Percentiles rank a stretch among this genome's conserved stretches.
phyloP scores from a whole-genome alignment of 2,888 invertebrate species.

The Drosophila neotestacea region DNA sequence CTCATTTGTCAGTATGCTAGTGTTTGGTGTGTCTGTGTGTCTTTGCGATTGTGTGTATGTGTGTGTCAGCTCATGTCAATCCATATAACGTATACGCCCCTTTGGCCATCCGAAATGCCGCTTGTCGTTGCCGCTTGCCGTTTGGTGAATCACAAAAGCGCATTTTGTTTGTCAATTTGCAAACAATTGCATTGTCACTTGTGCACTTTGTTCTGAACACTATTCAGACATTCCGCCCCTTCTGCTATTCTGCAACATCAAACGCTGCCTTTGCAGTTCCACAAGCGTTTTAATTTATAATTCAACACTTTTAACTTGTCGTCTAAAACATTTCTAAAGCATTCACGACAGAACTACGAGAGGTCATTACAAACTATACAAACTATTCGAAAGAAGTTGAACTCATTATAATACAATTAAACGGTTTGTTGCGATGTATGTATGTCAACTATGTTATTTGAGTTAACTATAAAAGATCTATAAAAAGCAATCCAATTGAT shows the following conservation, averaged over 20 bases:
- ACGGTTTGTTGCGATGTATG: too few relatives aligned
- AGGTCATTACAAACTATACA: not conserved
- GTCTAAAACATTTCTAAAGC: conserved; percentile 32
- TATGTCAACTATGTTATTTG: too few relatives aligned
- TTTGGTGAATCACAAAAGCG: conserved; percentile 51
- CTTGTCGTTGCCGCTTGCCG: conserved; percentile 32
- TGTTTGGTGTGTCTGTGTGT: conserved; percentile 4
- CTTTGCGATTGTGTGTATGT: conserved; percentile 13
- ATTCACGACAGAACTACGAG: conserved; percentile 2
- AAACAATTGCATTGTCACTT: conserved; percentile 58
- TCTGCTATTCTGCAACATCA: conserved; percentile 23
- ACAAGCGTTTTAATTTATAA: conserved; percentile 66
- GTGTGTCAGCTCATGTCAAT: conserved; percentile 50
- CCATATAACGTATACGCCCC: conserved; percentile 63
- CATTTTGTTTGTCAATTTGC: conserved; percentile 60
- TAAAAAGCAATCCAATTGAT: too few relatives aligned
- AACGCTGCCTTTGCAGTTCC: conserved; percentile 35
- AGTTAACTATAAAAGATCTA: too few relatives aligned
- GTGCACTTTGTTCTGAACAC: conserved; percentile 18
- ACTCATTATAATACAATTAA: not conserved
- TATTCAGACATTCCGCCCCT: not conserved
- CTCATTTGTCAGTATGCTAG: conserved; percentile 60
- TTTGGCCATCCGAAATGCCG: conserved; percentile 53
- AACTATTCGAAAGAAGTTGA: not conserved
- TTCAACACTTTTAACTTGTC: conserved; percentile 32